These are phyloP conservation scores for Epistrophella euchroma DNA, from an alignment of 2,888 invertebrate genomes.

Conservation along the genomic window DNA sequence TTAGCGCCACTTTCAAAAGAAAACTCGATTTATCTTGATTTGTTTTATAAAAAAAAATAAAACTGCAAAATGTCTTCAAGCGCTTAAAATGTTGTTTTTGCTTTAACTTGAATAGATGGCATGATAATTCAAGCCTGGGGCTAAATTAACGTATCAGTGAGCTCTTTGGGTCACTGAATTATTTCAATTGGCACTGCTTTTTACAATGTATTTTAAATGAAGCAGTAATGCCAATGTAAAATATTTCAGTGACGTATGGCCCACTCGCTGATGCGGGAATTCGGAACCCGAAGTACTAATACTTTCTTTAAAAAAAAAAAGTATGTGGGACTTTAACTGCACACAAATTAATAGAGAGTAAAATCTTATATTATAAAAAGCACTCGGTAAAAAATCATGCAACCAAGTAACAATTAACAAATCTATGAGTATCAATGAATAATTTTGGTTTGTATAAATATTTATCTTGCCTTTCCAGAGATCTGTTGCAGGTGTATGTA, in stretches of 20 bases:
- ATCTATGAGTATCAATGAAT: slow-evolving; percentile 43
- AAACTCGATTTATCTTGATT: no score
- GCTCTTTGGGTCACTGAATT: no score
- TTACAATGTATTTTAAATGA: no score
- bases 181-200: no score
- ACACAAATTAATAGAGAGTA: slow-evolving; percentile 4
- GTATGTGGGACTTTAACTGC: not conserved
- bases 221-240: no score
- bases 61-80: not conserved
- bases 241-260: no score
- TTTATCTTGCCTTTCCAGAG: slow-evolving; percentile 83
- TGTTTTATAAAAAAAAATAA: not conserved
- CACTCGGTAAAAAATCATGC: slow-evolving; percentile 52
- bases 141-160: no score
- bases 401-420: slow-evolving; percentile 48
- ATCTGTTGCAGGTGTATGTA: slow-evolving; percentile 79
- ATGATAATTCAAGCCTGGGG: not conserved
- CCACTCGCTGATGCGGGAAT: no score
- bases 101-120: not conserved
- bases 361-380: slow-evolving; percentile 22
- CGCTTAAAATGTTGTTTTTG: not conserved
- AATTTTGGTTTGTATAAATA: slow-evolving; percentile 51
- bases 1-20: not conserved
- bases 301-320: not conserved
- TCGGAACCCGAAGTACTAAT: not conserved